Evolutionary conservation across 2,797 vertebrate species (phyloP).

Genomic region (Pogonophryne albipinna): DNA sequence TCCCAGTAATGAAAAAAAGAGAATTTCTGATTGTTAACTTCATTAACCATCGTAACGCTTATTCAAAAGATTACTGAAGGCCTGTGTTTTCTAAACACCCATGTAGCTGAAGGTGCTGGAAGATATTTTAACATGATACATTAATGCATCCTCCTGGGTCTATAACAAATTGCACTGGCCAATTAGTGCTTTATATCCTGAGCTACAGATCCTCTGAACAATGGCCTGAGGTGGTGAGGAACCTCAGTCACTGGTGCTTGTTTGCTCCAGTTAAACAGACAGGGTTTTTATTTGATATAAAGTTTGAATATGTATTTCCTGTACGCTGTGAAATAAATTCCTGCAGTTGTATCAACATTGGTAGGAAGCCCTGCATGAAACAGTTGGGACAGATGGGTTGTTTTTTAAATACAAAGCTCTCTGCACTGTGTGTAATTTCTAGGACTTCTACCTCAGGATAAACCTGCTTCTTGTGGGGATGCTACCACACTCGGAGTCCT

Average conservation of each 20-base stretch:
- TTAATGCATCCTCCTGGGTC: background rate
- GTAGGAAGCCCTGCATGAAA: no score
- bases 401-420: background rate
- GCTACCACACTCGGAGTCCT: constrained; percentile 24
- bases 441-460: constrained; percentile 1
- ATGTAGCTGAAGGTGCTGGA: background rate
- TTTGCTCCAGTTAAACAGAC: background rate
- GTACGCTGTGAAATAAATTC: background rate
- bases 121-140: background rate
- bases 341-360: background rate
- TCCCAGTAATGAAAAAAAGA: background rate
- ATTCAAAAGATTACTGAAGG: no score
- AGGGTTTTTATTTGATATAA: background rate
- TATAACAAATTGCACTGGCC: background rate
- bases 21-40: background rate
- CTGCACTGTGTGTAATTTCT: background rate
- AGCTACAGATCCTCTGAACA: background rate
- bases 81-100: no score
- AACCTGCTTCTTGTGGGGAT: constrained; percentile 10
- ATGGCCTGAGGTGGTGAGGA: background rate
- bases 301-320: background rate
- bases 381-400: no score
- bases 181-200: background rate
- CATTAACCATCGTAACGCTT: no score
- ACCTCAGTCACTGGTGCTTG: background rate